Base-by-base conservation (phyloP, 2,797 vertebrate species). In the Poecilia wingei region DNA sequence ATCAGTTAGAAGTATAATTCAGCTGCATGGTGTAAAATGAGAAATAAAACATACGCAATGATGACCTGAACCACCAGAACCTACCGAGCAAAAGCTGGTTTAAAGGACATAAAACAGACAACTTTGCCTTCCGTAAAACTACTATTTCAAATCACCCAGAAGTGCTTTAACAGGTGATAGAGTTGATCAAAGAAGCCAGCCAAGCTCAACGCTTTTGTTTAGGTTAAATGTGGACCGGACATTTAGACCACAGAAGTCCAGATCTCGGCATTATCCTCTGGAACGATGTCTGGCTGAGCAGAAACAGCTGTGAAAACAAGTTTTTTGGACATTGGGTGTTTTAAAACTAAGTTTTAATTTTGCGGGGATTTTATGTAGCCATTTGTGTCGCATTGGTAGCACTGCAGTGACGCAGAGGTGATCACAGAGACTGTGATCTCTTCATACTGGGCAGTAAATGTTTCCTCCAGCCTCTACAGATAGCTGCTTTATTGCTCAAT, bases 401-500 rank as follows among this genome's bases (percentile, higher is more conserved):
- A 3, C 33, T 61, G 31, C 59, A 33, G 6, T 41, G 36, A 22
- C 10, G 18, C 33, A 22, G 41, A 41, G 41, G 41, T 66, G 18
- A 22, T 41, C 10, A 22, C 64, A 68, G 64, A 41, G 20, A 41
- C 64, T 68, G 18, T 22, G 64, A 41, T 25, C 64, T 68, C 36
- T 25, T 41, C 64, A 41, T 25, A 12, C 64, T 41, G 64, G 64
- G 36, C 36, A 41, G 64, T 74, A 47, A 78, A 79, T 28, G 45
- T 77, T 79, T 80, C 71, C 84, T 57, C 66, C 47, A 72, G 45
- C 53, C 73, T 82, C 75, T 70, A 73, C 64, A 79, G 64, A 45
- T 69, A 64, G 39, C 53, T 4, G 53, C n/a, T 89, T 81, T 82
- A 90, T 87, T 76, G 70, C 79, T 85, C 86, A 85, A 92, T 91